These are phyloP conservation scores for Peromyscus leucopus DNA, from an alignment of 2,113 vertebrate species.

Conservation along the genomic window DNA sequence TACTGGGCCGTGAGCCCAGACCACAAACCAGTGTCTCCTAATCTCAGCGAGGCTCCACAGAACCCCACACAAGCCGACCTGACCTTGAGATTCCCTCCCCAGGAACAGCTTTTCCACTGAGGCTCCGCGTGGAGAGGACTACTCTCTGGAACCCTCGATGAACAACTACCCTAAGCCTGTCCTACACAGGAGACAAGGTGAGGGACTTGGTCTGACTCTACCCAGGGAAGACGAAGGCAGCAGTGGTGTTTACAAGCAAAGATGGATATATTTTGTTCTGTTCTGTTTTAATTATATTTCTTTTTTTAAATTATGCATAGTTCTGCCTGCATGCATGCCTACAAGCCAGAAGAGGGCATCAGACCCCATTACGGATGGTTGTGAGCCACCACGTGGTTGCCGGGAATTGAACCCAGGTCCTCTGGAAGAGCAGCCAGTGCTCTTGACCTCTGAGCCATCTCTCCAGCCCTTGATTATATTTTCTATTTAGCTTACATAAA, in stretches of 20 bases:
- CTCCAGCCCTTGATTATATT: background rate
- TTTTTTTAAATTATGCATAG: no score
- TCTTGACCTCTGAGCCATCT: no score
- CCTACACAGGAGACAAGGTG: background rate
- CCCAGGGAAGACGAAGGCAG: background rate
- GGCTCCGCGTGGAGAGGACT: background rate
- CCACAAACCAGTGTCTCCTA: rapidly evolving
- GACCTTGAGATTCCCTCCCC: background rate
- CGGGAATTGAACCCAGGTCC: no score
- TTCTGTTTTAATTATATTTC: background rate
- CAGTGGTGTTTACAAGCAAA: background rate
- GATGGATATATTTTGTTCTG: background rate
- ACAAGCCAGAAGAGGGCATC: no score
- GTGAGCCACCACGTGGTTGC: no score
- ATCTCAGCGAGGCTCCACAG: background rate
- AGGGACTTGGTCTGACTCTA: rapidly evolving
- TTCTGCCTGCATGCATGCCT: no score
- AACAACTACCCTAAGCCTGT: background rate
- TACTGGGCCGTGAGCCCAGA: background rate
- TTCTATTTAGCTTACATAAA: background rate
- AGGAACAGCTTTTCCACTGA: background rate
- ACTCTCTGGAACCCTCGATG: background rate
- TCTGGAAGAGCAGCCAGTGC: no score
- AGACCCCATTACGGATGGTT: no score
- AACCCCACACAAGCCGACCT: background rate